Conservation (phyloP, 2,888 invertebrate genomes). For the Antitype chi region DNA sequence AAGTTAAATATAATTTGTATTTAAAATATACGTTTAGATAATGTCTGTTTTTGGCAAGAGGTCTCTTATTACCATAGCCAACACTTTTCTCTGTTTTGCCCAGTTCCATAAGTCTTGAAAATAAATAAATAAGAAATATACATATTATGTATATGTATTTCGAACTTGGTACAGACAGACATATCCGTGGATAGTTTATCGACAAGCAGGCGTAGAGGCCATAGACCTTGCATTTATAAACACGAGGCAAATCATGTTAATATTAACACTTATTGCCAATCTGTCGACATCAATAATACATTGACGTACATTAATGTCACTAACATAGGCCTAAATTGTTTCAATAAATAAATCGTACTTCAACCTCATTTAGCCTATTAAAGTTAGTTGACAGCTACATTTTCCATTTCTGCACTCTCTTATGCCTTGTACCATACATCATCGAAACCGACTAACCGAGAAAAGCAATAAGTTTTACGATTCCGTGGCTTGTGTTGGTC, state of each 20-base stretch:
- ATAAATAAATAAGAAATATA: too few relatives aligned
- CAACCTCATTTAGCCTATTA: constrained; percentile 1
- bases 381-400: not conserved
- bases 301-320: constrained; percentile 24
- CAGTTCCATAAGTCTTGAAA: too few relatives aligned
- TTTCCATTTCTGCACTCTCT: constrained; percentile 17
- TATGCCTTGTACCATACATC: constrained; percentile 47
- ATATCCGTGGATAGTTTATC: not conserved
- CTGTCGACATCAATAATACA: constrained; percentile 20
- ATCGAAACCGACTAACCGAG: constrained; percentile 75
- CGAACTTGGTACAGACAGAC: not conserved
- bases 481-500: constrained; percentile 70
- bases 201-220: not conserved
- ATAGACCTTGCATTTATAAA: not conserved
- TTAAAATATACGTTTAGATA: too few relatives aligned
- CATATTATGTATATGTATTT: too few relatives aligned
- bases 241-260: constrained; percentile 10
- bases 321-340: constrained; percentile 34
- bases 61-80: too few relatives aligned
- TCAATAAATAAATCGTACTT: constrained; percentile 36
- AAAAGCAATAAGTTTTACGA: constrained; percentile 83
- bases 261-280: constrained; percentile 47
- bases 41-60: too few relatives aligned
- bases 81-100: too few relatives aligned
- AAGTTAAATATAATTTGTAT: too few relatives aligned